Percentiles rank a stretch among this genome's conserved stretches.
Evolutionary conservation across 2,888 invertebrate genomes (phyloP).

Genomic region (Lordiphosa andalusiaca): DNA sequence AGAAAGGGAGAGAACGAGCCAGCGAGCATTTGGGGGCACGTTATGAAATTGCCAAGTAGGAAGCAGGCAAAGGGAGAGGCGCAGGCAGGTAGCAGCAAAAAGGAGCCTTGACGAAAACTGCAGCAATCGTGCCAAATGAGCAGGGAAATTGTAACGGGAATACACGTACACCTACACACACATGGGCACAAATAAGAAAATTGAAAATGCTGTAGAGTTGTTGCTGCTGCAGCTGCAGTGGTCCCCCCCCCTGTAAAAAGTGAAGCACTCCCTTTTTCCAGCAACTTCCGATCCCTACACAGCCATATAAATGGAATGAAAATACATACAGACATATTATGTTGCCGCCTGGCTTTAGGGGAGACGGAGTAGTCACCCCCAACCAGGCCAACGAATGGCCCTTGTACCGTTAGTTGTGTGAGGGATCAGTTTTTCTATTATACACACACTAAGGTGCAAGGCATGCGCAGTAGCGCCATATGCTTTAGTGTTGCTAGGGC

Average conservation of each 20-base stretch:
- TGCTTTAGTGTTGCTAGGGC: constrained; percentile 32
- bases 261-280: constrained; percentile 10
- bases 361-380: constrained; percentile 30
- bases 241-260: constrained; percentile 3
- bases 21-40: constrained; percentile 59
- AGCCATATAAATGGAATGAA: constrained; percentile 40
- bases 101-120: constrained; percentile 49
- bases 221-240: neutral
- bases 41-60: constrained; percentile 57
- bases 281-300: constrained; percentile 44
- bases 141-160: constrained; percentile 50
- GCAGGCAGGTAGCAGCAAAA: constrained; percentile 50
- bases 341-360: neutral
- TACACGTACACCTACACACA: constrained; percentile 16
- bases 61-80: constrained; percentile 10
- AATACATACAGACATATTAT: constrained; percentile 26
- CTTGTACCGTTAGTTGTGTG: constrained; percentile 57
- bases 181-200: constrained; percentile 10
- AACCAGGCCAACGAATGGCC: constrained; percentile 12
- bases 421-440: constrained; percentile 65
- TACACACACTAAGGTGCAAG: constrained; percentile 43
- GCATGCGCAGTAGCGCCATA: constrained; percentile 61
- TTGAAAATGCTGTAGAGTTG: too few relatives aligned
- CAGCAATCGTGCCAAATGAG: constrained; percentile 42
- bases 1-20: constrained; percentile 29